Conservation (phyloP, 2,113 vertebrate species). For the Mustelus asterias region DNA sequence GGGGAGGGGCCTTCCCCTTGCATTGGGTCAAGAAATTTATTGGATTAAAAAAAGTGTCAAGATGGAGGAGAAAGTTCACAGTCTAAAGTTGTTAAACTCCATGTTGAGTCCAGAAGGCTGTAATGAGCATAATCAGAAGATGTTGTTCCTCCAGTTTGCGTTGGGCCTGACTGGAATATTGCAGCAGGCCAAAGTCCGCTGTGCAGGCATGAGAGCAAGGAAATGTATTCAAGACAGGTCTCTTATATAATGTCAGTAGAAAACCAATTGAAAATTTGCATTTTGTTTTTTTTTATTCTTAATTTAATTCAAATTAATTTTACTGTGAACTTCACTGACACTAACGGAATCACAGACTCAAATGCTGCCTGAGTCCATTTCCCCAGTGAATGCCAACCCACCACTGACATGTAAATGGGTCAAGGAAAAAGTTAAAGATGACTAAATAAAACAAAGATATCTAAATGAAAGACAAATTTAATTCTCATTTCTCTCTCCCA, state of each 20-base stretch:
- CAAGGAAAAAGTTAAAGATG: background rate
- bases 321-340: background rate
- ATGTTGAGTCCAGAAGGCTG: too few species aligned
- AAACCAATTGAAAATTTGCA: background rate
- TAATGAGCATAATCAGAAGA: too few species aligned
- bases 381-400: background rate
- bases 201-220: too few species aligned
- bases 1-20: too few species aligned
- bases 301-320: background rate
- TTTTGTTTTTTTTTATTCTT: background rate
- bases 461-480: background rate
- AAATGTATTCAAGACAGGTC: background rate
- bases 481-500: constrained; percentile 51
- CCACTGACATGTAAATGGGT: background rate
- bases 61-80: too few species aligned
- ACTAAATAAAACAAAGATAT: background rate
- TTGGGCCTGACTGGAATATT: too few species aligned
- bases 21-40: too few species aligned
- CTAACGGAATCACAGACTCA: background rate
- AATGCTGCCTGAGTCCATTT: background rate
- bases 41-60: too few species aligned
- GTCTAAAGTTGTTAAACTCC: too few species aligned
- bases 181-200: too few species aligned
- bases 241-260: background rate
- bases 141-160: too few species aligned